Conservation (phyloP, 2,888 invertebrate genomes). For the Volucella zonaria region DNA sequence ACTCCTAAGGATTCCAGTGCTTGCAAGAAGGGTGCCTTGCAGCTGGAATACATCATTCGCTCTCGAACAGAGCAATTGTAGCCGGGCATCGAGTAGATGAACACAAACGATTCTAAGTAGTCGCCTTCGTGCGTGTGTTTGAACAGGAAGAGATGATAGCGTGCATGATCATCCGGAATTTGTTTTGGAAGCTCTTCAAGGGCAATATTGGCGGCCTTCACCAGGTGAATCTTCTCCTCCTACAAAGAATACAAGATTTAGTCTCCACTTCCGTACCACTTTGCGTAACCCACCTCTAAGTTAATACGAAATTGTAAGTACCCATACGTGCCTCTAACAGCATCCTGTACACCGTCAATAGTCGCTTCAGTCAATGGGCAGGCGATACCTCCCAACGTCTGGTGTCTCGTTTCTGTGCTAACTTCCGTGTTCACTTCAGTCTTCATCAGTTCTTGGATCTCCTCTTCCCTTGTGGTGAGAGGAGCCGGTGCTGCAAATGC, state of each 20-base stretch:
- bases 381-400: constrained; percentile 94
- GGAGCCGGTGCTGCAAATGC: constrained; percentile 93
- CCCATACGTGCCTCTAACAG: constrained; percentile 89
- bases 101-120: constrained; percentile 92
- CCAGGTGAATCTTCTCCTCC: constrained; percentile 93
- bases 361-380: constrained; percentile 94
- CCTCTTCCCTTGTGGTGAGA: constrained; percentile 93
- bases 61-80: constrained; percentile 98
- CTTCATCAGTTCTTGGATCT: constrained; percentile 89
- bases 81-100: constrained; percentile 99
- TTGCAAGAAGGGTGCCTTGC: constrained; percentile 95
- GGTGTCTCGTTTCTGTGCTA: constrained; percentile 91
- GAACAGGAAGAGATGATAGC: constrained; percentile 94
- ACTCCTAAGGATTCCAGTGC: constrained; percentile 91
- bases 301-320: constrained; percentile 96
- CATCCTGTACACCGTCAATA: constrained; percentile 88
- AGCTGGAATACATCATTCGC: constrained; percentile 99
- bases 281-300: constrained; percentile 83
- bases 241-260: constrained; percentile 76
- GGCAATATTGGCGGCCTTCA: constrained; percentile 86
- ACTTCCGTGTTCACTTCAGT: constrained; percentile 89
- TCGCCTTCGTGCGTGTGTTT: constrained; percentile 97
- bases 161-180: constrained; percentile 89
- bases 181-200: constrained; percentile 88
- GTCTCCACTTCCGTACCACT: background rate